These are phyloP conservation scores for Saccostrea cuccullata DNA, from an alignment of 1,140 invertebrate genomes.

Conservation along the genomic window DNA sequence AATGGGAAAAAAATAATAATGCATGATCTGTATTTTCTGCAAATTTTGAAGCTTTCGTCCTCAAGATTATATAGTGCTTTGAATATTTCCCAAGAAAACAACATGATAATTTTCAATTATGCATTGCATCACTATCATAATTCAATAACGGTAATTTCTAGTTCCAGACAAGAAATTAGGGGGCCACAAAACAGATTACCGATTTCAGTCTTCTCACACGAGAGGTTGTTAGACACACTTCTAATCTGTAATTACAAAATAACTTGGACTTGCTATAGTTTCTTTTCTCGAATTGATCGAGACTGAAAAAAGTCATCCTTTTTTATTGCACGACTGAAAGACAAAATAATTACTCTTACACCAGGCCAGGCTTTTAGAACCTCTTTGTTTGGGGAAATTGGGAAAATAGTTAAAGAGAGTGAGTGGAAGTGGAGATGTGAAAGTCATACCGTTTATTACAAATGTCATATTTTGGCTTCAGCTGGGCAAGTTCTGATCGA, in stretches of 20 bases:
- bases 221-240: not conserved
- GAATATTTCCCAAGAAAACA: not conserved
- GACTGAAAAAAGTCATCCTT: conserved; percentile 11
- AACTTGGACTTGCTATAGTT: not conserved
- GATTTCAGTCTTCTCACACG: not conserved
- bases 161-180: not conserved
- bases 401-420: not conserved
- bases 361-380: not conserved
- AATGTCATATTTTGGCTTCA: conserved; percentile 33
- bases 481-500: conserved; percentile 2
- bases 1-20: too few relatives aligned
- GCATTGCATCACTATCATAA: conserved; percentile 3
- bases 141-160: conserved; percentile 6
- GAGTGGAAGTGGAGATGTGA: not conserved
- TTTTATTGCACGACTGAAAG: not conserved
- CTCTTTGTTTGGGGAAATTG: not conserved
- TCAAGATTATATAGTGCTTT: not conserved
- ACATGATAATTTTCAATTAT: not conserved
- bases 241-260: not conserved
- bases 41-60: too few relatives aligned
- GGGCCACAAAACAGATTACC: conserved; percentile 9
- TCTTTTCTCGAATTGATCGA: not conserved
- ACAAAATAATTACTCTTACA: conserved; percentile 21
- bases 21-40: too few relatives aligned
- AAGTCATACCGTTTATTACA: conserved; percentile 20